phyloP scores from a whole-genome alignment of 2,888 invertebrate genomes.

The Tryphoninae sp. region DNA sequence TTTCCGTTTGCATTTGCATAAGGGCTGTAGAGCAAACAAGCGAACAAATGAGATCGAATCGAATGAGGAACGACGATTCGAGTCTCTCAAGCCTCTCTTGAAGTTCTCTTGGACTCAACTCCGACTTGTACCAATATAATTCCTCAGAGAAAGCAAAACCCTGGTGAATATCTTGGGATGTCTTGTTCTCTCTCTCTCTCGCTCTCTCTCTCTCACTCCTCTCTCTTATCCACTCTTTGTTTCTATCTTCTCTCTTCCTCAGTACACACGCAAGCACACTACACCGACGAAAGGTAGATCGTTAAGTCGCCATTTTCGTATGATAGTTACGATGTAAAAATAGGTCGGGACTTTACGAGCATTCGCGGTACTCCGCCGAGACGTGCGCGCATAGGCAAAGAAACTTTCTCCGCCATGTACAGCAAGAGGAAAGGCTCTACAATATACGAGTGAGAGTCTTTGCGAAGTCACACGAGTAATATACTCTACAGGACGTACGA shows the following conservation, averaged over 20 bases:
- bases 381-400: conserved; percentile 34
- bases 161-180: background rate
- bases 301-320: conserved; percentile 31
- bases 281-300: conserved; percentile 4
- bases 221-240: too few species aligned
- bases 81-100: background rate
- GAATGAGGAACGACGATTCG: background rate
- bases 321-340: conserved; percentile 38
- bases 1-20: background rate
- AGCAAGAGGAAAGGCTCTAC: conserved; percentile 9
- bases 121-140: background rate
- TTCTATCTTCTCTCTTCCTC: background rate
- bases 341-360: conserved; percentile 41
- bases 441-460: conserved; percentile 40
- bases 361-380: conserved; percentile 17
- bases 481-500: conserved; percentile 10
- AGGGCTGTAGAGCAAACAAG: background rate
- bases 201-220: too few species aligned
- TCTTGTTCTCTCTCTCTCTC: background rate
- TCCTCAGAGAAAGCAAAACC: background rate
- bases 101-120: background rate
- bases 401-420: conserved; percentile 46
- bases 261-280: background rate
- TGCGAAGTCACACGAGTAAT: conserved; percentile 24
- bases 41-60: background rate